Conservation (phyloP, 2,113 vertebrate genomes). For the Gnathonemus echidnorhynchus region DNA sequence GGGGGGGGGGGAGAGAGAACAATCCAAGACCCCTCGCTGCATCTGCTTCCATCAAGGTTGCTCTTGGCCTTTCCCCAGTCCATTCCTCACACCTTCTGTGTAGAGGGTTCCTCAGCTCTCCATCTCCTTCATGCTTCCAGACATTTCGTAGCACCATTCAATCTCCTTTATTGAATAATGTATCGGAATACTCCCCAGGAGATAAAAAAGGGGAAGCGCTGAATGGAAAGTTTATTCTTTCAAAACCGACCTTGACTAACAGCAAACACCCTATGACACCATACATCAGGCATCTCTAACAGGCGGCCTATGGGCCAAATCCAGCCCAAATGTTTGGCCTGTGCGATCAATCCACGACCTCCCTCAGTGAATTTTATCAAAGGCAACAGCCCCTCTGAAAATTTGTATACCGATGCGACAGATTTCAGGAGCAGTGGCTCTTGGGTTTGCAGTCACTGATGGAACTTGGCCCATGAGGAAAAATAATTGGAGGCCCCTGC, state of each 20-base stretch:
- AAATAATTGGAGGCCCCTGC: background rate
- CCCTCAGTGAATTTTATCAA: background rate
- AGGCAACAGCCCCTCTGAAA: background rate
- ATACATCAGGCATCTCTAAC: background rate
- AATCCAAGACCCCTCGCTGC: background rate
- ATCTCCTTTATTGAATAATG: background rate
- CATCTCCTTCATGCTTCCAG: background rate
- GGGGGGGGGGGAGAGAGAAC: background rate
- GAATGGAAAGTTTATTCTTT: slow-evolving; percentile 8
- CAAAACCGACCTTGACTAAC: background rate
- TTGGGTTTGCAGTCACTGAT: background rate
- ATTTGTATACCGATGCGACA: background rate
- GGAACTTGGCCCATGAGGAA: background rate
- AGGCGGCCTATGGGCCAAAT: background rate
- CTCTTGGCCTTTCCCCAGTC: background rate
- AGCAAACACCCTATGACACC: background rate
- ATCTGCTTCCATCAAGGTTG: slow-evolving; percentile 12
- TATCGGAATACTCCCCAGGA: background rate
- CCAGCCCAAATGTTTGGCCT: background rate
- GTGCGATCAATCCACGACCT: background rate
- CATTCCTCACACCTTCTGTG: background rate
- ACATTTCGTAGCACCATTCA: background rate
- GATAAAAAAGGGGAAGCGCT: background rate
- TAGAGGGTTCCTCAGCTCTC: background rate
- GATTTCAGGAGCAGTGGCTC: background rate